A percentile compares a stretch with the other conserved stretches of the same genome.
Conservation (phyloP, 2,113 vertebrate species). For the Prinia subflava region DNA sequence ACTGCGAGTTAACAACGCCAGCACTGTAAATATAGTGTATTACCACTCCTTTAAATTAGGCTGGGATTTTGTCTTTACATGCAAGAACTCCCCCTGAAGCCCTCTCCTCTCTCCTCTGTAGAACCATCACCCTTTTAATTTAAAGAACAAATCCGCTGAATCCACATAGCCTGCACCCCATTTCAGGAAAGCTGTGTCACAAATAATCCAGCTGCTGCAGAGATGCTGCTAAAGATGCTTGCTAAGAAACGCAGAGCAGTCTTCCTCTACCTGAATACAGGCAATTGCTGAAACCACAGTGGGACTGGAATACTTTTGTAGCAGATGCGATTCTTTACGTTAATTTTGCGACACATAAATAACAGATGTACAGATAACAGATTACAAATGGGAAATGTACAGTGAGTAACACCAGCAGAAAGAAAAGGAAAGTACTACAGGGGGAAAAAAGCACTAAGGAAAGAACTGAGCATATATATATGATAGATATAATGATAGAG, state of each 20-base stretch:
- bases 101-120: not conserved
- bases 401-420: not conserved
- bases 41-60: rapidly evolving
- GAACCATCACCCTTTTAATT: not conserved
- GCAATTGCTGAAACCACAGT: rapidly evolving
- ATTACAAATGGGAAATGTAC: not conserved
- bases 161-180: rapidly evolving
- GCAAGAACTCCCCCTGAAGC: not conserved
- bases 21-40: rapidly evolving
- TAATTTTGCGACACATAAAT: not conserved
- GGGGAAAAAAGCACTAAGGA: rapidly evolving
- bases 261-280: rapidly evolving
- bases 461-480: rapidly evolving
- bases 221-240: rapidly evolving
- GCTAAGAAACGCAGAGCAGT: rapidly evolving
- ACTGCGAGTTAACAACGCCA: rapidly evolving
- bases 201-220: not conserved
- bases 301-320: rapidly evolving
- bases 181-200: rapidly evolving
- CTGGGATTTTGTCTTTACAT: not conserved
- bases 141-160: not conserved
- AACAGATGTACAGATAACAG: not conserved
- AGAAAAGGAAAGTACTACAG: rapidly evolving
- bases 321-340: rapidly evolving
- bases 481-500: not conserved